Base-by-base conservation (phyloP, 1,140 invertebrate genomes). In the Probaryconus sp. region DNA sequence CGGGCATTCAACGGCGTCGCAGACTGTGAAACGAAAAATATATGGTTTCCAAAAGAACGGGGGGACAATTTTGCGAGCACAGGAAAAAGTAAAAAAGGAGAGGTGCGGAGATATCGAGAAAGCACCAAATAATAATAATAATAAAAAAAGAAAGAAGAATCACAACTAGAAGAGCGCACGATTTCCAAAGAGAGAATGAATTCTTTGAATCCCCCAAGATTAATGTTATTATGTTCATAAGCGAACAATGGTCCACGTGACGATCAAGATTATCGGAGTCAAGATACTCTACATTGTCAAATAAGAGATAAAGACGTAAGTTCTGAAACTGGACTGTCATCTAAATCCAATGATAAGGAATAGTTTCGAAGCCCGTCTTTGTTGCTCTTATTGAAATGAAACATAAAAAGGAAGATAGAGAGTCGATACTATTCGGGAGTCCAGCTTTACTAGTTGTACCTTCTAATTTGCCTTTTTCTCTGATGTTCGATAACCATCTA, bases 21-120 rank as follows among this genome's bases (percentile, higher is more conserved):
- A 67, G 70, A 81, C 80, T 83, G 79, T 84, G 83, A 84, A 85
- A 83, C 83, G 80, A 86, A 85, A 86, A 83, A 85, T 86, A 85
- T 85, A 83, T 85, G 80, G 82, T 86, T 83, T 84, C 81, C 60
- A 81, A 76, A 78, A 76, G 77, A 67, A 67, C 26, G 37, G 9
- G 30, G 6, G 30, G n/a, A 31, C 30, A n/a, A 31, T n/a, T 31
- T 31, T 31, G 64, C 70, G 55, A 69, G 48, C 67, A 58, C 64
- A 21, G 58, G 60, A 65, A 48, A 33, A 50, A 53, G 18, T 55
- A 55, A 37, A 28, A 45, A 35, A 10, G 43, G 7, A 9, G 16
- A 26, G n/a, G 13, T 37, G 13, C 10, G 20, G 26, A 37, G 28
- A 68, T 37, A 37, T 40, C 28, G 35, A 33, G 26, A 55, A 51